These are phyloP conservation scores for Bubo bubo DNA, from an alignment of 2,113 vertebrate genomes.

Conservation along the genomic window DNA sequence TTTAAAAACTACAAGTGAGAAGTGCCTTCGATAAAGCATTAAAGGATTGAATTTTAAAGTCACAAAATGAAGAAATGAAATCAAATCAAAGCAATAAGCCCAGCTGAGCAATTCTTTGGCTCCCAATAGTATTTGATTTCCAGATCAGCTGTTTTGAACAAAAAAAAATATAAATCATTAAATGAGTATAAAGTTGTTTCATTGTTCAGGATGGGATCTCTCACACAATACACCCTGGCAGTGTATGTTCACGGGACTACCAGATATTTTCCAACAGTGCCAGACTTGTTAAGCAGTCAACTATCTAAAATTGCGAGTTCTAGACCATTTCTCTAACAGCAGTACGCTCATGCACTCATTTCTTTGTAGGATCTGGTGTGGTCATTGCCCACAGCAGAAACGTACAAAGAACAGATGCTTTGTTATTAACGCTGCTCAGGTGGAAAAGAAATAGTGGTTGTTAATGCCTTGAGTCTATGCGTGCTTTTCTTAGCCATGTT, in stretches of 20 bases:
- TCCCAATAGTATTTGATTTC: not conserved
- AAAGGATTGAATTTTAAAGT: not conserved
- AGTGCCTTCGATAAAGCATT: not conserved
- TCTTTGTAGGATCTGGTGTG: not conserved
- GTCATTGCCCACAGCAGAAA: not conserved
- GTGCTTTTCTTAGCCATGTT: not conserved
- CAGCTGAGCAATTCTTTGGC: not conserved
- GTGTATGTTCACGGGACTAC: not conserved
- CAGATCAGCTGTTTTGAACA: not conserved
- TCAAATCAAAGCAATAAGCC: not conserved
- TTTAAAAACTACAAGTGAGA: not conserved
- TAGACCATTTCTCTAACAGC: not conserved
- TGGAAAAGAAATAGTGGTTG: not conserved
- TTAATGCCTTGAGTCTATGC: rapidly evolving
- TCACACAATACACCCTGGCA: not conserved
- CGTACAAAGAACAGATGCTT: rapidly evolving
- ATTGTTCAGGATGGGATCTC: not conserved
- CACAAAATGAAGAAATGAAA: not conserved
- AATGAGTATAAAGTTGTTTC: not conserved
- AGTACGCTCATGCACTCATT: not conserved
- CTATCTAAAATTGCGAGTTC: not conserved
- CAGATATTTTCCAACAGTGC: not conserved
- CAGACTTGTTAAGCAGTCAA: not conserved
- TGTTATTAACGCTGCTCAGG: rapidly evolving
- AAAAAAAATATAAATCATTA: not conserved